Evolutionary conservation across 2,888 invertebrate genomes (phyloP).

Genomic region (Allolobophora icterica): DNA sequence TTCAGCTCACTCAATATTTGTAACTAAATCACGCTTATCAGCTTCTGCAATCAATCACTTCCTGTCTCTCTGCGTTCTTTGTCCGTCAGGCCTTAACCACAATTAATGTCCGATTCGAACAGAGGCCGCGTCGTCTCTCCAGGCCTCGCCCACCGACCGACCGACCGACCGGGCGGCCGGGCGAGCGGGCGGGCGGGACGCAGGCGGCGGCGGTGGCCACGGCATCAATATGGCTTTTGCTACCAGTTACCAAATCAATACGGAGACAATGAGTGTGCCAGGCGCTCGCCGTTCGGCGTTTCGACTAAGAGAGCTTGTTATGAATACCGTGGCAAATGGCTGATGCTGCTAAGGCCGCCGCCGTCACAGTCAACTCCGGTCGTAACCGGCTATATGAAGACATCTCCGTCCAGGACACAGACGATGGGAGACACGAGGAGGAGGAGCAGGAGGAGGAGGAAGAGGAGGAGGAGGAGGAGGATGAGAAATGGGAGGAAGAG

Average conservation of each 20-base stretch:
- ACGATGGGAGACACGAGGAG: background rate
- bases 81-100: background rate
- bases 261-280: constrained; percentile 12
- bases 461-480: background rate
- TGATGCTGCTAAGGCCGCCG: background rate
- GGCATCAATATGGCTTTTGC: constrained; percentile 28
- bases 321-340: constrained; percentile 28
- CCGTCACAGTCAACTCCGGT: constrained; percentile 6
- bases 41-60: constrained; percentile 27
- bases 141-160: background rate
- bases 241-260: constrained; percentile 23
- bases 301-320: background rate
- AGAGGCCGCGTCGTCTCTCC: constrained; percentile 3
- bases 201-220: background rate
- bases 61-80: background rate
- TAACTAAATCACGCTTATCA: constrained; percentile 30
- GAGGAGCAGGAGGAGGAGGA: background rate
- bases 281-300: background rate
- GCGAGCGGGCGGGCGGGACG: background rate
- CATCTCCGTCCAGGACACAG: background rate
- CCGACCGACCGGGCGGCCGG: background rate
- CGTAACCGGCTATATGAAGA: constrained; percentile 1
- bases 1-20: constrained; percentile 27
- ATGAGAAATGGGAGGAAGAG: background rate
- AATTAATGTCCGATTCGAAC: constrained; percentile 27